Evolutionary conservation across 2,888 invertebrate genomes (phyloP), one percentile per base, ranked within the genome.

Genomic region (Ditula angustiorana): DNA sequence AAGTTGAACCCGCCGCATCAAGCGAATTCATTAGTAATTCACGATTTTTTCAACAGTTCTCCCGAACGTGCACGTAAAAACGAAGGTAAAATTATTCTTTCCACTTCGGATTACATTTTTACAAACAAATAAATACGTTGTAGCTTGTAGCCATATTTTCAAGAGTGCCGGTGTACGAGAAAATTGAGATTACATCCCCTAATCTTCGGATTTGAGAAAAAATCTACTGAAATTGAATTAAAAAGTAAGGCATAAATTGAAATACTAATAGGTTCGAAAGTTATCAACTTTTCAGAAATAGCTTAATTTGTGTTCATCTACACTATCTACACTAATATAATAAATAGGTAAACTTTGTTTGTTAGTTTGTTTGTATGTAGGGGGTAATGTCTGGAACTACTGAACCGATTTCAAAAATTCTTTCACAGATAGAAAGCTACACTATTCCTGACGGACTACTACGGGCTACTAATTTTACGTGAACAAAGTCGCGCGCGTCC

Each of bases 1-100:
- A 26, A 19, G 41, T n/a, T 26, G 28, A 19, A 21, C 56, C 41
- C 28, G 24, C 41, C 26, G 1, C 44, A 56, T 44, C 19, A 41
- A 56, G 21, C 41, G 19, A 19, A n/a, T 21, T 56, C 56, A 3
- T 56, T 26, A 56, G 41, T 44, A 2, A 56, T 56, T 41, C 56
- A 41, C 28, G 10, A 16, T 24, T 52, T 33, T 50, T n/a, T n/a
- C 33, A 52, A 23, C 52, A 33, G 33, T 35, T 53, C 53, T 35
- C 24, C 5, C 13, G 24, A 55, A 35, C 10, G 56, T 56, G 56
- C 21, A 28, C 19, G 16, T 33, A 33, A 19, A 30, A n/a, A 52
- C 16, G 30, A 21, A 28, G 19, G 5, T 33, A n/a, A 11, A 46
- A 24, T 46, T 23, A 24, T 46, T 24, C 23, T 23, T 23, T n/a